Evolutionary conservation across 2,888 invertebrate genomes (phyloP).

Genomic region (Romanomermis culicivorax): DNA sequence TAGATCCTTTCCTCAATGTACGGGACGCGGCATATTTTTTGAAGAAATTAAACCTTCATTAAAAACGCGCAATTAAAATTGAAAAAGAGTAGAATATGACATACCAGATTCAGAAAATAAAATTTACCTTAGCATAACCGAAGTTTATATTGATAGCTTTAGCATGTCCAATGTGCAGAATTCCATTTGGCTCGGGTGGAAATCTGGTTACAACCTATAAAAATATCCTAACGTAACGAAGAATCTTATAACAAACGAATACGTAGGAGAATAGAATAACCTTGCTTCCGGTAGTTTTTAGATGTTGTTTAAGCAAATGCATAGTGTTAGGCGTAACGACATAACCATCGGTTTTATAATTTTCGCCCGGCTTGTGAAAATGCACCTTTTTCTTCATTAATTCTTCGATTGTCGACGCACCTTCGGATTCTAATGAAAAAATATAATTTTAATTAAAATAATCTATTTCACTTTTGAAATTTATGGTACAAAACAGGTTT

Average conservation of each 20-base stretch:
- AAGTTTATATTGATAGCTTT: conserved; percentile 99
- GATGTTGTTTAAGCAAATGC: conserved; percentile 57
- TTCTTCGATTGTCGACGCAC: conserved; percentile 32
- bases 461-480: no score
- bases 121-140: conserved; percentile 57
- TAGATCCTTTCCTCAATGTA: no score
- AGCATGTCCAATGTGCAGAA: conserved; percentile 95
- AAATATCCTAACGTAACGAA: no score
- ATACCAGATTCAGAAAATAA: no score
- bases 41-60: no score
- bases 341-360: conserved; percentile 89
- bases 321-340: conserved; percentile 70
- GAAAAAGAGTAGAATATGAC: no score
- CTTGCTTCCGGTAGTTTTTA: conserved; percentile 59
- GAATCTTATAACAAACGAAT: no score
- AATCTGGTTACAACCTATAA: conserved; percentile 62
- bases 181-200: conserved; percentile 97
- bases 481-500: no score
- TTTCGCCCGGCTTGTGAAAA: conserved; percentile 87
- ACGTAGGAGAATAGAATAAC: no score
- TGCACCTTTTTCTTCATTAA: conserved; percentile 46
- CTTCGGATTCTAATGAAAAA: conserved; percentile 13
- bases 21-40: no score
- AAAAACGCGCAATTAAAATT: no score
- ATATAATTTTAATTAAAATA: no score